phyloP scores from a whole-genome alignment of 2,888 invertebrate species.

The Campoletis raptor region DNA sequence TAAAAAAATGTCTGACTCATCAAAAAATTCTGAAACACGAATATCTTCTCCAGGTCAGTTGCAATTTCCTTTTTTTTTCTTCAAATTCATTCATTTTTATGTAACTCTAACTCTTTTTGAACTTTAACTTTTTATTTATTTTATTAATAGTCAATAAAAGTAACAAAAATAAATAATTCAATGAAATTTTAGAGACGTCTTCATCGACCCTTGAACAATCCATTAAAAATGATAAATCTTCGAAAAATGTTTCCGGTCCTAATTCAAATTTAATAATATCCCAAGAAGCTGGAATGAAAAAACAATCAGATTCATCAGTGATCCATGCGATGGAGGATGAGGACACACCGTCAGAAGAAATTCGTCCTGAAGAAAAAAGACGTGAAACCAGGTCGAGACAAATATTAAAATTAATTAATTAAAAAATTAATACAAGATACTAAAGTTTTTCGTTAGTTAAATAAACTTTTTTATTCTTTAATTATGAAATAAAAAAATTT shows the following conservation, averaged over 20 bases:
- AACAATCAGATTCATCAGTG: slow-evolving; percentile 56
- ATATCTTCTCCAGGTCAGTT: slow-evolving; percentile 15
- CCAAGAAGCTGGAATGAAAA: not conserved
- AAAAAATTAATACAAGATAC: not conserved
- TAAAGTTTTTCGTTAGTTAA: not conserved
- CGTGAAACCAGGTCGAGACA: slow-evolving; percentile 19
- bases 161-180: not conserved
- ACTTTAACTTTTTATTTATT: not conserved
- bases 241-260: slow-evolving; percentile 12
- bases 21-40: not conserved
- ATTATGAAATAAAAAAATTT: not conserved
- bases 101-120: not conserved
- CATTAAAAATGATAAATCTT: not conserved
- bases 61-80: not conserved
- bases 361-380: slow-evolving; percentile 31
- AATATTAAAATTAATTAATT: not conserved
- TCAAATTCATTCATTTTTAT: not conserved
- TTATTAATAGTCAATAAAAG: too few relatives aligned
- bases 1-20: slow-evolving; percentile 3
- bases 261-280: slow-evolving; percentile 45
- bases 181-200: slow-evolving; percentile 10
- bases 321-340: slow-evolving; percentile 54
- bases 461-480: not conserved
- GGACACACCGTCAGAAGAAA: slow-evolving; percentile 46
- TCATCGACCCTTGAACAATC: slow-evolving; percentile 6